Conservation (phyloP, 2,888 invertebrate genomes). For the Cheilosia impressa region DNA sequence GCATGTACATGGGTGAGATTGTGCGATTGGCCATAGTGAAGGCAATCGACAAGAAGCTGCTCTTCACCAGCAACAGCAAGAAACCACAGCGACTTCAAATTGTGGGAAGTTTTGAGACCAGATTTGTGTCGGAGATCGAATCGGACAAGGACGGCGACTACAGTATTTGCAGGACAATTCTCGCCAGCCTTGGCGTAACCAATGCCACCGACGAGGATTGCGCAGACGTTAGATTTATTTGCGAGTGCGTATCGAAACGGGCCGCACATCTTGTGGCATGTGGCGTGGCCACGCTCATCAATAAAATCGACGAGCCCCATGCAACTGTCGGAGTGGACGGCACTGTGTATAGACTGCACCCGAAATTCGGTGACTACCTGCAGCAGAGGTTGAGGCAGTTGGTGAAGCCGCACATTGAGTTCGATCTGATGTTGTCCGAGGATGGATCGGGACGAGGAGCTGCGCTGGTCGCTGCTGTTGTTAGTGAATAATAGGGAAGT, state of each 20-base stretch:
- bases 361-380: conserved; percentile 97
- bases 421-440: conserved; percentile 96
- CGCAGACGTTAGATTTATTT: conserved; percentile 94
- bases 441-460: conserved; percentile 98
- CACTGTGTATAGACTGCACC: conserved; percentile 97
- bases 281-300: conserved; percentile 93
- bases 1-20: conserved; percentile 99
- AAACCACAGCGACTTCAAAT: conserved; percentile 89
- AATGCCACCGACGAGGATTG: conserved; percentile 94
- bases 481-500: conserved; percentile 21
- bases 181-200: conserved; percentile 87
- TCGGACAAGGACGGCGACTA: conserved; percentile 91
- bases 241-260: conserved; percentile 94
- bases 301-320: conserved; percentile 93
- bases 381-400: conserved; percentile 91
- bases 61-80: conserved; percentile 89
- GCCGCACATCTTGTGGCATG: conserved; percentile 97
- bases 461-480: conserved; percentile 94
- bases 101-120: conserved; percentile 94
- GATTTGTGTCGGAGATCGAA: conserved; percentile 98
- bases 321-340: conserved; percentile 98
- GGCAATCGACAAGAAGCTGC: conserved; percentile 89
- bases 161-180: conserved; percentile 90
- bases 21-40: conserved; percentile 92
- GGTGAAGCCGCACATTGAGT: conserved; percentile 90